Evolutionary conservation across 2,888 invertebrate species (phyloP), one percentile per base, ranked within the genome.

Genomic region (Spicauda simplicius): DNA sequence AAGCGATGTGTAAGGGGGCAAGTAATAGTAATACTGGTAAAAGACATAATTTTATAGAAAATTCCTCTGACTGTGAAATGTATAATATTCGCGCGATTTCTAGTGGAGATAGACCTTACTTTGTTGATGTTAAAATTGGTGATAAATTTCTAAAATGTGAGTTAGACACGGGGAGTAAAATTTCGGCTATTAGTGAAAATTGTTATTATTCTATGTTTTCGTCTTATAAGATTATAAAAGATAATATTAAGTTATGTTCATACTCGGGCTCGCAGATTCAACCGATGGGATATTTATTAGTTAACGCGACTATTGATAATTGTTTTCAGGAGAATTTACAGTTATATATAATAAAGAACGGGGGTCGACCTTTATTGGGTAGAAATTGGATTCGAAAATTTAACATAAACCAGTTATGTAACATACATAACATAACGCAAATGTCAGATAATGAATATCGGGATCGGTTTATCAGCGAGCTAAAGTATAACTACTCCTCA

Each of bases 131-230:
- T 33, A 14, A 12, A n/a, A 52, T 60, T 8, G 52, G 16, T 10
- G 33, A 18, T 33, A n/a, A 18, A n/a, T n/a, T n/a, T 30, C n/a
- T 60, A 12, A 30, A 52, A 7, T 52, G 52, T 50, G 33, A 60
- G 7, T 50, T 60, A 14, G 60, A 60, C 19, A 60, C 60, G 0
- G 60, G 60, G 1, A 52, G 52, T 1, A 30, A 50, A 0, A 52
- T 60, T 11, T 11, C 60, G 19, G 52, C 52, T 52, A n/a, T 60
- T 1, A 60, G 60, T 60, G 52, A 60, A 19, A 11, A 60, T 52
- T 18, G 19, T 0, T 60, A 60, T 45, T 10, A 18, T 14, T 5
- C 8, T 1, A 18, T 60, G 14, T 52, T 60, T 52, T 48, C 30
- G 7, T 33, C 12, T 14, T 20, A 18, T 5, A 2, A 33, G n/a